A percentile compares a stretch with the other conserved stretches of the same genome.
phyloP scores from a whole-genome alignment of 2,888 invertebrate genomes.

The Cryptus armator region DNA sequence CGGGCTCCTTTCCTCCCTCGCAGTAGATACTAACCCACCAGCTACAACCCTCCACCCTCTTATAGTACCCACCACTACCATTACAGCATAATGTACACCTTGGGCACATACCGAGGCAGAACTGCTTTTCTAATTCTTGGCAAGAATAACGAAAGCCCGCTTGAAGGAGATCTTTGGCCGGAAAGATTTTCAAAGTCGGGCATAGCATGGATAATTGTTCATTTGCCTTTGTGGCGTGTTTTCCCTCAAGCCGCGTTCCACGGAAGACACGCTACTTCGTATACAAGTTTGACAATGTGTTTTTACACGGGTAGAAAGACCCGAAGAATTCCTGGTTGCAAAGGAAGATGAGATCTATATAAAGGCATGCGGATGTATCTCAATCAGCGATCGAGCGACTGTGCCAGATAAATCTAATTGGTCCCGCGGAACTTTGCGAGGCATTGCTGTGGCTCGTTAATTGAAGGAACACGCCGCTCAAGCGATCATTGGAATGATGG shows the following conservation, averaged over 20 bases:
- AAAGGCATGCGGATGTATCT: constrained; percentile 39
- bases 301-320: constrained; percentile 10
- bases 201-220: constrained; percentile 39
- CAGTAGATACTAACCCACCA: constrained; percentile 72
- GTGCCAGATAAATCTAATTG: constrained; percentile 53
- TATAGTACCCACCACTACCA: constrained; percentile 37
- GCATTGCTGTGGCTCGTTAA: constrained; percentile 33
- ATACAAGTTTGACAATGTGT: not conserved
- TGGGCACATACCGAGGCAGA: constrained; percentile 25
- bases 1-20: constrained; percentile 82
- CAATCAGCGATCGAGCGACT: constrained; percentile 41
- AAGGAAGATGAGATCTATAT: constrained; percentile 41
- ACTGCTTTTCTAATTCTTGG: constrained; percentile 27
- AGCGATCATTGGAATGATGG: constrained; percentile 2
- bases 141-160: not conserved
- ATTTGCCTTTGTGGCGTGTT: not conserved
- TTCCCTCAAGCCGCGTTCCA: not conserved
- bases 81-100: constrained; percentile 32
- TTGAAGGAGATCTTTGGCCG: not conserved
- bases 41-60: constrained; percentile 77
- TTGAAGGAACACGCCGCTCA: constrained; percentile 26
- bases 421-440: not conserved
- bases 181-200: constrained; percentile 39
- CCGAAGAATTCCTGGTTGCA: constrained; percentile 24
- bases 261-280: not conserved